Conservation (phyloP, 2,888 invertebrate genomes). For the Baronia brevicornis region DNA sequence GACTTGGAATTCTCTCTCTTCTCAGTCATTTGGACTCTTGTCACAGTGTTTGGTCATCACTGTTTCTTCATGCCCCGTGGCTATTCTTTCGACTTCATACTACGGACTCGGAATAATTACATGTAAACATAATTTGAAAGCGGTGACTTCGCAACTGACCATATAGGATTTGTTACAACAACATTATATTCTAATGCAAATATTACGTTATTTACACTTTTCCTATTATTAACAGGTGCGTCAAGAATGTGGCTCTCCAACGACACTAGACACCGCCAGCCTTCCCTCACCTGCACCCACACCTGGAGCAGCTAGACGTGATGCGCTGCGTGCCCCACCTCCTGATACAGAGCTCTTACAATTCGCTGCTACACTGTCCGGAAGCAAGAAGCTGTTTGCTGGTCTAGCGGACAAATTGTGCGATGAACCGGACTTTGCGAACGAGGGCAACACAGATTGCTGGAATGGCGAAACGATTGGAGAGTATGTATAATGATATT, state of each 20-base stretch:
- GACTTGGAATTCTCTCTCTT: too few species aligned
- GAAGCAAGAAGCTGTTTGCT: conserved; percentile 88
- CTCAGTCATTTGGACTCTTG: too few species aligned
- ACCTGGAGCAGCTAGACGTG: conserved; percentile 41
- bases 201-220: conserved; percentile 10
- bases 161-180: too few species aligned
- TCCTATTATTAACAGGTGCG: conserved; percentile 39
- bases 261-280: conserved; percentile 40
- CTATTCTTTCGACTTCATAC: too few species aligned
- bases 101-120: too few species aligned
- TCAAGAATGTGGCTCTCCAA: conserved; percentile 59
- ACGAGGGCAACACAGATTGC: conserved; percentile 80
- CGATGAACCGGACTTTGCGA: conserved; percentile 81
- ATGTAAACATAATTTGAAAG: too few species aligned
- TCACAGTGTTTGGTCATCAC: too few species aligned
- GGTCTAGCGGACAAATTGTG: conserved; percentile 87
- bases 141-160: too few species aligned
- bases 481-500: conserved; percentile 77
- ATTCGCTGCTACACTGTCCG: conserved; percentile 79
- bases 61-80: too few species aligned
- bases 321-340: conserved; percentile 73
- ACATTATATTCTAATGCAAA: too few species aligned
- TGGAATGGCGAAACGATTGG: conserved; percentile 88
- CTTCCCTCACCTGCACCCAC: conserved; percentile 34
- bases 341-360: conserved; percentile 79